Evolutionary conservation across 92 coral and sea anemone genomes (phyloP).

Genomic region (Muricea muricata): DNA sequence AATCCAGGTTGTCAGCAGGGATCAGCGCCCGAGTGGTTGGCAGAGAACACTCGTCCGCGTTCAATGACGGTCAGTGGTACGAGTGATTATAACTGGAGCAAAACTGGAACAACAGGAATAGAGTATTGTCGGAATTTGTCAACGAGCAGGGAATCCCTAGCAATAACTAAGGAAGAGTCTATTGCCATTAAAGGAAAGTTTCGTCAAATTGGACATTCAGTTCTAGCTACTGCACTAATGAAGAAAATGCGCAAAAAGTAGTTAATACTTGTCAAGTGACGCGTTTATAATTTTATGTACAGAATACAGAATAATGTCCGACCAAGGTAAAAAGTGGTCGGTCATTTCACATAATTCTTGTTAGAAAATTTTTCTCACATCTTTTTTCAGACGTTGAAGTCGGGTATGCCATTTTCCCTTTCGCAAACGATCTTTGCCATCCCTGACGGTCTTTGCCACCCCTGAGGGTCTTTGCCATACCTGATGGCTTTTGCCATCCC

Average conservation of each 20-base stretch:
- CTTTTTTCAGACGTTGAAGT: too few species aligned
- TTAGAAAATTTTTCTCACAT: too few species aligned
- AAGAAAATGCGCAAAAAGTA: background rate
- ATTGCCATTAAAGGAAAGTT: constrained; percentile 89
- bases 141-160: background rate
- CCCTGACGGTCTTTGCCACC: too few species aligned
- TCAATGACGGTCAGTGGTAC: background rate
- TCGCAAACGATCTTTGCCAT: too few species aligned
- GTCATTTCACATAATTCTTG: too few species aligned
- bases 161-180: constrained; percentile 83
- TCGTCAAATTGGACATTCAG: constrained; percentile 93
- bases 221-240: constrained; percentile 59
- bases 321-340: too few species aligned
- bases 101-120: background rate
- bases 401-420: too few species aligned
- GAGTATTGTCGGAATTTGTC: background rate
- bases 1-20: background rate
- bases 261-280: too few species aligned
- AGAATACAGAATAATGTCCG: too few species aligned
- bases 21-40: background rate
- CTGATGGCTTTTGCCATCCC: too few species aligned
- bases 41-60: background rate
- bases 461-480: too few species aligned
- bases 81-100: background rate
- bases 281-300: too few species aligned